Base-by-base conservation (phyloP, 2,113 vertebrate genomes). In the Corydoras maculifer region DNA sequence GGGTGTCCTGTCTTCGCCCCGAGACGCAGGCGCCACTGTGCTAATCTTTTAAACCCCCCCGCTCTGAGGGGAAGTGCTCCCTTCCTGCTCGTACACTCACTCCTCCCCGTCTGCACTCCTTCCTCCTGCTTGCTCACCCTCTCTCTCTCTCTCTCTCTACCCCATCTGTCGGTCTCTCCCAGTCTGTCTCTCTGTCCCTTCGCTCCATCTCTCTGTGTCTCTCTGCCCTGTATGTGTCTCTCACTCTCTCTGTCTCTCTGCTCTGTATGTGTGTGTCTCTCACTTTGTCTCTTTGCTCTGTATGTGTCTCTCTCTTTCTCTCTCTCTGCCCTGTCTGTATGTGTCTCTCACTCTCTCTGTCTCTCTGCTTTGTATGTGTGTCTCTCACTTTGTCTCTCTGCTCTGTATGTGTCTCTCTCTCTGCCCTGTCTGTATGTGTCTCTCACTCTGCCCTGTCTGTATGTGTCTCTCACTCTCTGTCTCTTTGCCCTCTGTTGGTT, bases 1-100 rank as follows among this genome's bases (percentile, higher is more conserved):
- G 79, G 83, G 84, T 88, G 86, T 87, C 84, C 85, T 85, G 84
- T 25, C 67, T 68, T 72, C 82, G 83, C 74, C 76, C 77, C 78
- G 68, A 83, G 78, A 84, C 75, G 75, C 70, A 84, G 89, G 87
- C 86, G 86, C 89, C 89, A 89, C 85, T 80, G 85, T 82, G 80
- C 85, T 88, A 90, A 90, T 89, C 84, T 88, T 78, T 75, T 69
- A 72, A 74, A 80, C 75, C 62, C 77, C 77, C 18, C 32, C 57
- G 58, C 69, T 76, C 83, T 81, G 75, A 82, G 78, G 81, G 85
- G 88, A 87, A 85, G 88, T 81, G 85, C 85, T 87, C 87, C 86
- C 88, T 89, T 90, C 88, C 88, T 87, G 87, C 84, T 74, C 50
- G 63, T 66, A 70, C 73, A 70, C 82, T 77, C 82, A 82, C 82